These are phyloP conservation scores for Paraplagusia blochii DNA, from an alignment of 2,113 vertebrate genomes.

Conservation along the genomic window DNA sequence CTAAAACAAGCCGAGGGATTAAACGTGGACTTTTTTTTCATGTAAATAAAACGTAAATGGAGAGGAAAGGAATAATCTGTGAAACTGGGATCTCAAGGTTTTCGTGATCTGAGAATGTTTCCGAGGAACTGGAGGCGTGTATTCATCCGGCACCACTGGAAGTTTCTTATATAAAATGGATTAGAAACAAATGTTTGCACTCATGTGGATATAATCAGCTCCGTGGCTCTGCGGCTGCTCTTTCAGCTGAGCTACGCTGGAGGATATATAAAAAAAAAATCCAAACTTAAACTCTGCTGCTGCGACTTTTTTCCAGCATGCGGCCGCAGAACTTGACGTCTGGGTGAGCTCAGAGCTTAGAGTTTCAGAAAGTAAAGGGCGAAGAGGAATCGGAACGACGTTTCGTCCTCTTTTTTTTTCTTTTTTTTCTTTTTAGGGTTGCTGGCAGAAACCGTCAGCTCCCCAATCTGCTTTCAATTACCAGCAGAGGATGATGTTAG, in stretches of 20 bases:
- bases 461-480: slow-evolving; percentile 77
- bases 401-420: slow-evolving; percentile 48
- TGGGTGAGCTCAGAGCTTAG: slow-evolving; percentile 53
- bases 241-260: slow-evolving; percentile 64
- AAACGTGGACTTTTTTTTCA: slow-evolving; percentile 19
- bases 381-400: slow-evolving; percentile 51
- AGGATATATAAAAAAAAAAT: slow-evolving; percentile 30
- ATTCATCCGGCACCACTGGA: slow-evolving; percentile 67
- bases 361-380: slow-evolving; percentile 26
- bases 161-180: slow-evolving; percentile 76
- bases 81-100: slow-evolving; percentile 20
- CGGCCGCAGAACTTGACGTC: slow-evolving; percentile 56
- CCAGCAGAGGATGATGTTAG: slow-evolving; percentile 72
- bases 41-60: slow-evolving; percentile 26
- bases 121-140: slow-evolving; percentile 53
- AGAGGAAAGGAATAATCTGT: slow-evolving; percentile 17
- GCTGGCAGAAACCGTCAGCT: slow-evolving; percentile 62
- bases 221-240: slow-evolving; percentile 60
- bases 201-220: slow-evolving; percentile 78
- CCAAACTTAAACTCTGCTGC: slow-evolving; percentile 41
- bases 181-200: slow-evolving; percentile 78
- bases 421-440: slow-evolving; percentile 29
- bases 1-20: slow-evolving; percentile 35
- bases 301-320: slow-evolving; percentile 65
- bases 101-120: slow-evolving; percentile 44